phyloP scores from a whole-genome alignment of 2,888 invertebrate species.

The Alcis repandata region DNA sequence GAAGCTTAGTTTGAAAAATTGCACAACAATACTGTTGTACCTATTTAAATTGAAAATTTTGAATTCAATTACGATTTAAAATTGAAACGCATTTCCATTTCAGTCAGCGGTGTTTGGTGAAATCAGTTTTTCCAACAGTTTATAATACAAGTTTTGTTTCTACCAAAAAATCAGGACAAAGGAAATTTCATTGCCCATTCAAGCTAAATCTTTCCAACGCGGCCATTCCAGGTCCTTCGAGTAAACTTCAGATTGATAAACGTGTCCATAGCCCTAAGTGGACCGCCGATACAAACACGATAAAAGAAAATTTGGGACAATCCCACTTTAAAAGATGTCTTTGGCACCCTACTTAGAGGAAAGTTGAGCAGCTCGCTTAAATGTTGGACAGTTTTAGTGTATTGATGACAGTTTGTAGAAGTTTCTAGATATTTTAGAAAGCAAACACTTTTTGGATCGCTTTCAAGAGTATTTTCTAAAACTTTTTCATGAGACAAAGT shows the following conservation, averaged over 20 bases:
- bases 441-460: too few relatives aligned
- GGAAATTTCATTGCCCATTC: constrained; percentile 16
- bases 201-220: constrained; percentile 29
- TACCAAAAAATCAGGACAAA: constrained; percentile 17
- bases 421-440: not conserved
- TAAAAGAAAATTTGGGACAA: constrained; percentile 63
- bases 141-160: constrained; percentile 8
- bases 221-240: constrained; percentile 24
- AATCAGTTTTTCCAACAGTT: too few relatives aligned
- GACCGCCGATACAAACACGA: constrained; percentile 56
- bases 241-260: constrained; percentile 36
- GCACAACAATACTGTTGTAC: too few relatives aligned
- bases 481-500: too few relatives aligned
- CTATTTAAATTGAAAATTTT: too few relatives aligned
- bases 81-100: too few relatives aligned
- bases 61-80: too few relatives aligned
- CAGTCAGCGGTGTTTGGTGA: too few relatives aligned
- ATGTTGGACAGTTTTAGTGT: not conserved
- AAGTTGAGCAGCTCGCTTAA: constrained; percentile 36
- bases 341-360: constrained; percentile 55
- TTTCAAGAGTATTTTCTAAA: too few relatives aligned
- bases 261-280: constrained; percentile 47
- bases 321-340: constrained; percentile 52
- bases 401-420: not conserved
- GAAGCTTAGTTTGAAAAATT: too few relatives aligned